Base-by-base conservation (phyloP, 30 jellyfish, hydroid and myxozoan genomes). In the Morbakka virulenta region DNA sequence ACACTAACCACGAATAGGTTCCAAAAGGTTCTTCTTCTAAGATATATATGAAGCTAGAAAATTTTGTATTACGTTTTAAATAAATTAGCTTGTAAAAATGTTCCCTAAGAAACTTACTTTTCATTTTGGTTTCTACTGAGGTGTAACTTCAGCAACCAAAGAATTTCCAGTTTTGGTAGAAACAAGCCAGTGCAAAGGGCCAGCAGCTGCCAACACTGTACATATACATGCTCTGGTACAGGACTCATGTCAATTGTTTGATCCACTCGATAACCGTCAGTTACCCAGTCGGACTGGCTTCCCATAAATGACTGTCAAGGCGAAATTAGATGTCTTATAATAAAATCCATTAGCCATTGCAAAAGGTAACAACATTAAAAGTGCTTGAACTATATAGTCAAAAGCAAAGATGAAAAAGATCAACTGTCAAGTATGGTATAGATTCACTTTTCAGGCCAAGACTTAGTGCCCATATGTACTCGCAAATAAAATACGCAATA, bases 161-260 rank as follows among this genome's bases (percentile, higher is more conserved):
- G 66, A n/a, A 93, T 72, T 69, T 93, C 82, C 87, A 93, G 67
- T 62, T 93, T 93, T 22, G 99, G 99, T 26, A 93, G 53, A 63
- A 93, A 93, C 32, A 93, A 64, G 28, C 99, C 86, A 50, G 94
- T 71, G 49, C 96, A 79, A 23, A 93, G 76, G 2, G 99, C 96
- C 47, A 93, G 25, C 26, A 93, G 77, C 64, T 85, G 96, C 99
- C 99, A 93, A 33, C 99, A 93, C 57, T 93, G 99, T 35, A 86
- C 32, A 74, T 93, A 93, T 3, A 87, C 94, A 63, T 35, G 76
- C 4, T 95, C 93, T 35, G 95, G 80, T 31, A 93, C 93, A 0
- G 96, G 96, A 36, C 70, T 67, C 81, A 64, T 63, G 80, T 93
- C 99, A 33, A 81, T 70, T 4, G 99, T 84, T n/a, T 71, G 80